Percentiles rank a stretch among this genome's conserved stretches.
phyloP scores from a whole-genome alignment of 1,140 invertebrate species.

The Pogonomyrmex barbatus region DNA sequence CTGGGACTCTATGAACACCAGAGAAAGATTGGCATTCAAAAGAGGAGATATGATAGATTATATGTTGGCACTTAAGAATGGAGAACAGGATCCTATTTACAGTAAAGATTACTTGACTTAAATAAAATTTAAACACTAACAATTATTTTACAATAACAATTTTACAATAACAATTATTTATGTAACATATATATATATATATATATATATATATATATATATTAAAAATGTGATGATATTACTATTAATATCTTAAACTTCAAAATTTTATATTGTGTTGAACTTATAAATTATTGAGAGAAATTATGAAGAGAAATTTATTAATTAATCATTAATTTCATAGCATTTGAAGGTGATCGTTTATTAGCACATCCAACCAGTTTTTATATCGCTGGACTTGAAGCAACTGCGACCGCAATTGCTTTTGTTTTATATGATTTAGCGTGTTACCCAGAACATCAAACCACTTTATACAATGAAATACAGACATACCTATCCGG shows the following conservation, averaged over 20 bases:
- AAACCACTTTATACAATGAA: slow-evolving; percentile 87
- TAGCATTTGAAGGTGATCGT: slow-evolving; percentile 79
- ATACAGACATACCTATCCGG: slow-evolving; percentile 83
- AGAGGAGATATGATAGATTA: slow-evolving; percentile 78
- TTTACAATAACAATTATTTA: not conserved
- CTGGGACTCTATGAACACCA: slow-evolving; percentile 73
- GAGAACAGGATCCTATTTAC: slow-evolving; percentile 74
- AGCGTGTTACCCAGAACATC: slow-evolving; percentile 75
- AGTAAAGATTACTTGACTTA: slow-evolving; percentile 63
- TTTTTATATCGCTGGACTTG: slow-evolving; percentile 86
- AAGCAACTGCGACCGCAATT: slow-evolving; percentile 86
- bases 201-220: slow-evolving; percentile 1
- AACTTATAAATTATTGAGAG: not conserved
- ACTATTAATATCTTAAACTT: not conserved
- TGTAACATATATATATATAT: not conserved
- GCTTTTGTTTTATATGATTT: slow-evolving; percentile 84
- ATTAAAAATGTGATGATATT: not conserved
- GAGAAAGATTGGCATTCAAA: slow-evolving; percentile 74
- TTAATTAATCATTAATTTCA: not conserved
- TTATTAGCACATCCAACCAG: slow-evolving; percentile 78
- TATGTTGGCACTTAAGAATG: slow-evolving; percentile 77
- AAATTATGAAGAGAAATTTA: not conserved
- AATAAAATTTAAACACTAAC: not conserved
- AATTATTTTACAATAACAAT: not conserved
- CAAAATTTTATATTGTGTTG: not conserved